Evolutionary conservation across 2,888 invertebrate genomes (phyloP).

Genomic region (Troides aeacus): DNA sequence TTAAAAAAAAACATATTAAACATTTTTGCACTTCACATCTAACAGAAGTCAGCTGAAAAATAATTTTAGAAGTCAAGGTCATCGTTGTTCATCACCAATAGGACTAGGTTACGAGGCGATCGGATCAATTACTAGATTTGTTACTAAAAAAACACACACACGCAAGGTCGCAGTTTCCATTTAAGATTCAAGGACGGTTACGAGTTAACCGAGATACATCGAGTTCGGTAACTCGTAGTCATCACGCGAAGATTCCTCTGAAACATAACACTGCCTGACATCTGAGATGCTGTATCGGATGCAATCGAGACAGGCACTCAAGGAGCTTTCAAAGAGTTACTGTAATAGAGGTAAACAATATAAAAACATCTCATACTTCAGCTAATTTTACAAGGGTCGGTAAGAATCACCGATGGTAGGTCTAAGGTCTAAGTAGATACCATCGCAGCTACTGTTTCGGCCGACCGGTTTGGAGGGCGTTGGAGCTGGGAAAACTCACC

Average conservation of each 20-base stretch:
- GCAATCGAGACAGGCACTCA: not conserved
- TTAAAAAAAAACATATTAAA: not conserved
- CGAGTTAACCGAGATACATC: conserved; percentile 1
- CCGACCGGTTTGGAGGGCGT: no score
- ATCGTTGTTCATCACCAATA: not conserved
- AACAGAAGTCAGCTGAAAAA: not conserved
- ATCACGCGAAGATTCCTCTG: conserved; percentile 8
- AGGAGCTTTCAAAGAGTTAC: not conserved
- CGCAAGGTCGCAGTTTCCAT: not conserved
- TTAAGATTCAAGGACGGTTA: conserved; percentile 8
- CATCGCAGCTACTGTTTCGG: no score
- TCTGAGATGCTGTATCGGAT: conserved; percentile 9
- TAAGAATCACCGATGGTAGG: no score
- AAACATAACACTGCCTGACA: not conserved
- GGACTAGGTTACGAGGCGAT: not conserved
- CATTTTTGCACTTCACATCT: not conserved
- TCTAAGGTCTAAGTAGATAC: no score
- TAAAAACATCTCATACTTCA: not conserved
- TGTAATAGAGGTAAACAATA: not conserved
- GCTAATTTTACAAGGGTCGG: no score
- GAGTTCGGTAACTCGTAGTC: conserved; percentile 1
- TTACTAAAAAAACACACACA: not conserved
- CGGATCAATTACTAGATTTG: not conserved
- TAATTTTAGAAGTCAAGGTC: not conserved
- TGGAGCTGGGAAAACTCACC: no score